Base-by-base conservation (phyloP, 2,797 vertebrate species). In the Catamblyrhynchus diadema region DNA sequence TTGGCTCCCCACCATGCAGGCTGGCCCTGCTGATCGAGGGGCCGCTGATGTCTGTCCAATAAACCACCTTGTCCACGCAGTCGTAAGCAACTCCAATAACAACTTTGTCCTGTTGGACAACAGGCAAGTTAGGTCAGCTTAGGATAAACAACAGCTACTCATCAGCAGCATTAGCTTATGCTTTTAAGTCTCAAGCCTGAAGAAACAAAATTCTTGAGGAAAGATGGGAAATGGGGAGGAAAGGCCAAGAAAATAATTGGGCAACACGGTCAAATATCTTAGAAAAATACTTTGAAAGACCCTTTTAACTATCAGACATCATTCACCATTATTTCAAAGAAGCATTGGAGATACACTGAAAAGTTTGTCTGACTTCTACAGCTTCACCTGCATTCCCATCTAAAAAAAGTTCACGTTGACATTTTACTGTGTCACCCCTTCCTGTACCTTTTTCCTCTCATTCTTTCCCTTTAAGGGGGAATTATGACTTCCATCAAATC, bases 41-140 rank as follows among this genome's bases (percentile, higher is more conserved):
- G 12, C 98, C 98, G 1, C 98, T 98, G 96, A 99, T 99, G 89
- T 99, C 99, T 4, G 99, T 99, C 99, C 99, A 99, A 95, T 99
- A 99, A 71, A 99, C 98, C 98, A 98, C 98, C 95, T 99, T 99
- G 77, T 99, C 99, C 67, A 98, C 96, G 10, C 99, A 99, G 97
- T 99, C 99, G 8, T 98, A 99, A 73, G 98, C 98, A 94, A 99
- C 97, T 28, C 98, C 99, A 32, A 99, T 98, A 95, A 99, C 97
- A 95, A 99, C 98, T 97, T 98, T 99, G 77, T 98, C 99, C 99
- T 99, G 96, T 56, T 95, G 94, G 79, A 41, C 25, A 93, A 73
- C 59, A 94, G 71, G 25, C 3, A 77, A 78, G 17, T 89, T 48
- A 81, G 25, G 67, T 53, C 42, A 96, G 45, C 11, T 81, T 70